phyloP scores from a whole-genome alignment of 2,888 invertebrate species.

The Laothoe populi region DNA sequence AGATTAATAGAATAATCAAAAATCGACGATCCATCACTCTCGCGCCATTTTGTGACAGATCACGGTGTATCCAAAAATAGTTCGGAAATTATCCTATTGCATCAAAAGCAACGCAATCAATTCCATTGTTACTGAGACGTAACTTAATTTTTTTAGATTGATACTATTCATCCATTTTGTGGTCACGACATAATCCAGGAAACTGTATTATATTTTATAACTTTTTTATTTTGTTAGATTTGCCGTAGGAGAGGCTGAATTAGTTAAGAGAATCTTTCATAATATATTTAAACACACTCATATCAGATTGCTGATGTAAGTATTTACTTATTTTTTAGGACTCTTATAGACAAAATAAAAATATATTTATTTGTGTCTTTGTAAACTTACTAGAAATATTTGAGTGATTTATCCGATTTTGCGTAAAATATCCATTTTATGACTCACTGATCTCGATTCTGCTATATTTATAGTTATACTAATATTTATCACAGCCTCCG shows the following conservation, averaged over 20 bases:
- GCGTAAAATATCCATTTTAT: no score
- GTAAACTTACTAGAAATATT: no score
- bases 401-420: no score
- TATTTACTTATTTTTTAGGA: no score
- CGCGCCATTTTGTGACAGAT: slow-evolving; percentile 62
- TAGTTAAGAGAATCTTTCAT: not conserved
- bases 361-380: no score
- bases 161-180: slow-evolving; percentile 68
- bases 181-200: slow-evolving; percentile 56
- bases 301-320: no score
- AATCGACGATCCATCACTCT: slow-evolving; percentile 44
- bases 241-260: not conserved
- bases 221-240: slow-evolving; percentile 36
- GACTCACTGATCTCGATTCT: no score
- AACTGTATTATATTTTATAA: slow-evolving; percentile 42
- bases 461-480: no score
- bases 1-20: slow-evolving; percentile 21
- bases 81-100: slow-evolving; percentile 53
- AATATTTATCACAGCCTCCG: no score
- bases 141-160: slow-evolving; percentile 72
- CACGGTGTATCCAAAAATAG: slow-evolving; percentile 60
- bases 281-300: no score
- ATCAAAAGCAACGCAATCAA: slow-evolving; percentile 68
- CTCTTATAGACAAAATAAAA: no score
- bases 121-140: slow-evolving; percentile 62